Conservation (phyloP, 1,140 invertebrate genomes). For the Lasaia peninsularis region DNA sequence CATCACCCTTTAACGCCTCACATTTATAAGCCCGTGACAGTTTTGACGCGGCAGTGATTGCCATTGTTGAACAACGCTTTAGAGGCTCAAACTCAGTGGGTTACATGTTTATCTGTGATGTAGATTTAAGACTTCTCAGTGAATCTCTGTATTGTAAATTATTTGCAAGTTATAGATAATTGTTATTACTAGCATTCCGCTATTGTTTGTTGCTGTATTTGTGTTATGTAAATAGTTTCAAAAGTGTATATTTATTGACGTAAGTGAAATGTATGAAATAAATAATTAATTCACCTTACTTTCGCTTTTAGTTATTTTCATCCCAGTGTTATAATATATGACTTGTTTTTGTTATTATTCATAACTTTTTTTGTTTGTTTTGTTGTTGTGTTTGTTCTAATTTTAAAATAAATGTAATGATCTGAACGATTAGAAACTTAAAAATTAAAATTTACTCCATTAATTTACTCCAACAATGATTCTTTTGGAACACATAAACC, state of each 20-base stretch:
- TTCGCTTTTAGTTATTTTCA: slow-evolving; percentile 27
- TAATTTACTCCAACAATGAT: too few species aligned
- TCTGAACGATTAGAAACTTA: too few species aligned
- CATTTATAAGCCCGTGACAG: slow-evolving; percentile 65
- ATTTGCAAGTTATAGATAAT: slow-evolving; percentile 16
- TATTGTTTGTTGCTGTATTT: slow-evolving; percentile 43
- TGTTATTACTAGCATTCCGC: slow-evolving; percentile 52
- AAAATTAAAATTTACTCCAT: too few species aligned
- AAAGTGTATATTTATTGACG: slow-evolving; percentile 71
- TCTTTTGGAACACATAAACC: too few species aligned
- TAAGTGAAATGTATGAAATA: slow-evolving; percentile 41
- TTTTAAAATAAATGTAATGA: too few species aligned
- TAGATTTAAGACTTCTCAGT: slow-evolving; percentile 39
- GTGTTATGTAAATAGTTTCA: slow-evolving; percentile 55
- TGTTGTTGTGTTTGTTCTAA: too few species aligned
- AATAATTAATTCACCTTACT: slow-evolving; percentile 52
- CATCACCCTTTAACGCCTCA: slow-evolving; percentile 60
- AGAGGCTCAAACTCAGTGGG: slow-evolving; percentile 34
- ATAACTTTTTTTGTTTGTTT: too few species aligned
- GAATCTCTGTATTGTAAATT: slow-evolving; percentile 51
- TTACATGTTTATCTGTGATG: slow-evolving; percentile 42
- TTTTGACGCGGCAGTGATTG: slow-evolving; percentile 59
- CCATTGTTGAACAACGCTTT: slow-evolving; percentile 19
- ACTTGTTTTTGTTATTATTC: too few species aligned
- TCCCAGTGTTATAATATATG: background rate